Evolutionary conservation across 2,888 invertebrate genomes (phyloP).

Genomic region (Luperina testacea): DNA sequence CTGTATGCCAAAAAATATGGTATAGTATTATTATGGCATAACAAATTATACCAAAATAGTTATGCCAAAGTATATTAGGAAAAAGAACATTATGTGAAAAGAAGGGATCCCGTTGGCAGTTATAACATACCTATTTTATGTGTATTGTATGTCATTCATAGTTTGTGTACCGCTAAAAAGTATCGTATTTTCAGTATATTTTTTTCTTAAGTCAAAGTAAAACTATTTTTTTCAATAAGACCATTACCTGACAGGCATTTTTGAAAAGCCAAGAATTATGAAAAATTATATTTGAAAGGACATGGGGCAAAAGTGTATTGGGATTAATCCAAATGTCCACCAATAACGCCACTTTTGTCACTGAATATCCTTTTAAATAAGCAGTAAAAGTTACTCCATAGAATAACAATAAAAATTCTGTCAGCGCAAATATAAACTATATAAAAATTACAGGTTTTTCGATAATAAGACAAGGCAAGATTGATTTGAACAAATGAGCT

Average conservation of each 20-base stretch:
- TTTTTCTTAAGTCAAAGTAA: not conserved
- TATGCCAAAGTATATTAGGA: no score
- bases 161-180: not conserved
- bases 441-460: not conserved
- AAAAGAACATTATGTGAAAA: no score
- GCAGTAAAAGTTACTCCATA: not conserved
- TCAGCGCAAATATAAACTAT: not conserved
- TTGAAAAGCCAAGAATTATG: not conserved
- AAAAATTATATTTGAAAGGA: not conserved
- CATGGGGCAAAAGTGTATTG: not conserved
- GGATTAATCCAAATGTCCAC: not conserved
- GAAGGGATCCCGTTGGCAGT: conserved; percentile 36
- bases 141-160: conserved; percentile 17
- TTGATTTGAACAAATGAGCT: not conserved
- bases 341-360: not conserved
- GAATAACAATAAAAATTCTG: not conserved
- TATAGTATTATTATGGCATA: no score
- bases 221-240: not conserved
- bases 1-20: no score
- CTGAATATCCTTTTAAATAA: not conserved
- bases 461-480: not conserved
- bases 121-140: conserved; percentile 26
- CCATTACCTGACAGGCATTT: not conserved
- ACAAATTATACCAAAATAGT: no score
- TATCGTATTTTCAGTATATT: conserved; percentile 3